Conservation (phyloP, 2,888 invertebrate genomes). For the Trichacis sp. region DNA sequence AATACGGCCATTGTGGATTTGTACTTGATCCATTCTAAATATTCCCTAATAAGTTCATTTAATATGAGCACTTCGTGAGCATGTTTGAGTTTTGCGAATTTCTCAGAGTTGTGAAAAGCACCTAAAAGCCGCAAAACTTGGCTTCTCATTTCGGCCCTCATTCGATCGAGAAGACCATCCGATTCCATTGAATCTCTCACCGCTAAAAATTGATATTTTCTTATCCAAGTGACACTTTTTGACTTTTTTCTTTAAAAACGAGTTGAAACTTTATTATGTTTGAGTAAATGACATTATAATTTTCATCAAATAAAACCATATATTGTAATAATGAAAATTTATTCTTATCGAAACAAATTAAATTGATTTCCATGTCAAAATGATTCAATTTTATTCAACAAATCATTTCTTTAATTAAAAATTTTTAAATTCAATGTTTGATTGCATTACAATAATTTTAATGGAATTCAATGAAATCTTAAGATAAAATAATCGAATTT, state of each 20-base stretch:
- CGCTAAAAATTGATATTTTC: conserved; percentile 46
- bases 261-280: no score
- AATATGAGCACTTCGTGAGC: conserved; percentile 69
- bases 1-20: conserved; percentile 74
- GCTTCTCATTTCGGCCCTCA: conserved; percentile 63
- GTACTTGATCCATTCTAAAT: conserved; percentile 80
- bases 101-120: conserved; percentile 50
- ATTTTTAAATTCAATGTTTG: no score
- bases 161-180: conserved; percentile 59
- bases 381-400: no score
- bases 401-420: no score
- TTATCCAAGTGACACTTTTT: no score
- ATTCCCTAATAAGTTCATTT: conserved; percentile 78
- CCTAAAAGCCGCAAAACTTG: conserved; percentile 63
- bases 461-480: no score
- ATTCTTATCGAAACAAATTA: no score
- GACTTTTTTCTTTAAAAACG: no score
- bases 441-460: no score
- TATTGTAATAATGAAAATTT: no score
- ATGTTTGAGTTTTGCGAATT: conserved; percentile 49
- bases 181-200: conserved; percentile 62
- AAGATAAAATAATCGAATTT: no score
- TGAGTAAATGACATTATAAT: neutral
- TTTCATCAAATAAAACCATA: conserved; percentile 6
- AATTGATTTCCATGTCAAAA: no score